Base-by-base conservation (phyloP, 2,797 vertebrate species). In the Eulemur coronatus region DNA sequence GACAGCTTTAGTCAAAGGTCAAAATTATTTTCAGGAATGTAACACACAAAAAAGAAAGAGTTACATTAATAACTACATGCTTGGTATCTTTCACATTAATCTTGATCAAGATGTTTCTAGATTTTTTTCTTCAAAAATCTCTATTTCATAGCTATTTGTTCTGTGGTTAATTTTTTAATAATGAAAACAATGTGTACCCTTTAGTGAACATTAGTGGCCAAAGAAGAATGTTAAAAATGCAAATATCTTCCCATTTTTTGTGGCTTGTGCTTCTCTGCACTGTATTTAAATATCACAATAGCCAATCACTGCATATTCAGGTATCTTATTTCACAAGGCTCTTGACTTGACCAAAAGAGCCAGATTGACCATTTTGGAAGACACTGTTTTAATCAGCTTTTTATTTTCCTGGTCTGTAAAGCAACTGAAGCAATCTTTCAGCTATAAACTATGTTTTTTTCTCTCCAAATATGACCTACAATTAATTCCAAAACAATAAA, bases 11-110 rank as follows among this genome's bases (percentile, higher is more conserved):
- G 75, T 94, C 46, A 76, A 72, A 82, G 92, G 18, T 35, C 20
- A 43, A 89, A 98, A 98, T 98, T 92, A 96, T 59, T 97, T 98
- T 86, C 91, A 97, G 67, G 89, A 97, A 93, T 98, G 33, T 65
- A 97, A 97, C 24, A 97, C 65, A 59, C 88, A 97, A 59, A 96
- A 79, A 97, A 97, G 94, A 97, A 57, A 87, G 28, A 57, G 26
- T 48, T 50, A 30, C 2, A 0, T 81, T 26, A 82, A 48, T 75
- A 43, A 84, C 28, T 84, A 35, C 24, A 52, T 7, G 5, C 67
- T 86, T 82, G 15, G 33, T 92, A 30, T 84, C 76, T 89, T 73
- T 2, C 48, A 78, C 14, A 50, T 78, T 81, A 89, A 86, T 87
- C 52, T 72, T 87, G 6, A 14, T 92, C 26, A 96, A 86, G 41